Percentiles rank a stretch among this genome's conserved stretches.
Evolutionary conservation across 92 coral and sea anemone species (phyloP).

Genomic region (Anthopleura xanthogrammica): DNA sequence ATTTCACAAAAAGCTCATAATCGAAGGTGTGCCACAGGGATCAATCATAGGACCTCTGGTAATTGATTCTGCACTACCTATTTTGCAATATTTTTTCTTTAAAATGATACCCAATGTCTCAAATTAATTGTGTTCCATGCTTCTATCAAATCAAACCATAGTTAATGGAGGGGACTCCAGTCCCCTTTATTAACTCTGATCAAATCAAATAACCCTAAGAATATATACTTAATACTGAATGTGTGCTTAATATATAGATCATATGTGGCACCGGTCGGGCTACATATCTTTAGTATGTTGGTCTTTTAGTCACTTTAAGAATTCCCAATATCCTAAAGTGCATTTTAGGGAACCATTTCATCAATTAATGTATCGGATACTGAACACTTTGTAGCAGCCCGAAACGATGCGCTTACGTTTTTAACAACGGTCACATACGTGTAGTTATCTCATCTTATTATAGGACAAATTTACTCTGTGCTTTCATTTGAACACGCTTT

Average conservation of each 20-base stretch:
- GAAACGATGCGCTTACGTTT: too few species aligned
- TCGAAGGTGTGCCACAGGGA: too few species aligned
- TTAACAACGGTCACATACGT: too few species aligned
- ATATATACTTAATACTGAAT: neutral
- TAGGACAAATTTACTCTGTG: too few species aligned
- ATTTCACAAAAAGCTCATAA: too few species aligned
- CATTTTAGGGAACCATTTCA: neutral
- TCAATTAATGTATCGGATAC: neutral
- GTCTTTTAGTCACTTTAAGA: neutral
- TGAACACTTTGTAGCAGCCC: too few species aligned
- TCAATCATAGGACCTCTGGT: neutral
- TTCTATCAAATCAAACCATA: too few species aligned
- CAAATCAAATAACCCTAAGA: neutral
- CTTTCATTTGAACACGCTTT: too few species aligned
- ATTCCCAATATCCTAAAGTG: neutral
- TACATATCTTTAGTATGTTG: neutral
- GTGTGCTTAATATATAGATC: neutral
- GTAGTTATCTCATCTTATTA: neutral
- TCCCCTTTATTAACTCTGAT: too few species aligned
- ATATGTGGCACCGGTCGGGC: neutral
- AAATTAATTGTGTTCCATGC: neutral
- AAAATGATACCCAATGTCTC: neutral
- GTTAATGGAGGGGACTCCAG: too few species aligned
- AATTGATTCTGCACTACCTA: neutral
- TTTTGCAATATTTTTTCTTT: neutral